Evolutionary conservation across 1,140 invertebrate genomes (phyloP).

Genomic region (Drosophila busckii): DNA sequence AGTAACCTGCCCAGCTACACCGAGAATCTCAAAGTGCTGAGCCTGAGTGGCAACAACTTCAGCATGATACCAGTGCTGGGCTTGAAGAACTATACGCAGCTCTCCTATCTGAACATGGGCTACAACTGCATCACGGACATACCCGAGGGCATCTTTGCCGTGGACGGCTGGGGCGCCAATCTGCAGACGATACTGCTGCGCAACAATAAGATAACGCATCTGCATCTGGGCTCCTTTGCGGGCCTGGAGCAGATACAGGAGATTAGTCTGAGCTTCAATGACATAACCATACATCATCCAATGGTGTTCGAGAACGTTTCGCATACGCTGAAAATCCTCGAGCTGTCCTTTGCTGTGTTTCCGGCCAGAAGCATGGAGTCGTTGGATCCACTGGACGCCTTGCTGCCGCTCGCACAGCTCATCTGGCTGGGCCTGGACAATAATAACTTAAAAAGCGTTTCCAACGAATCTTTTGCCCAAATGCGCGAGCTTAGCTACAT

Average conservation of each 20-base stretch:
- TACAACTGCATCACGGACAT: slow-evolving; percentile 91
- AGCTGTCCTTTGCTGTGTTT: slow-evolving; percentile 90
- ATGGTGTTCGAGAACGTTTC: slow-evolving; percentile 87
- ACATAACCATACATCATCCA: slow-evolving; percentile 87
- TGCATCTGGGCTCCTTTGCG: slow-evolving; percentile 87
- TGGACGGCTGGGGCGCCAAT: slow-evolving; percentile 86
- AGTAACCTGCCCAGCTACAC: slow-evolving; percentile 78
- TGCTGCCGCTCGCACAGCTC: slow-evolving; percentile 85
- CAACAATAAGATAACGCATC: slow-evolving; percentile 89
- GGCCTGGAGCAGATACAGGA: slow-evolving; percentile 87
- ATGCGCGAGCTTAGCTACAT: slow-evolving; percentile 88
- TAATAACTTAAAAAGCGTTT: slow-evolving; percentile 88
- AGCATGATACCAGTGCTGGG: slow-evolving; percentile 84
- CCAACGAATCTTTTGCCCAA: slow-evolving; percentile 81
- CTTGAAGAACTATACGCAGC: slow-evolving; percentile 83
- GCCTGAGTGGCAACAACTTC: slow-evolving; percentile 89
- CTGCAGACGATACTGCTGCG: slow-evolving; percentile 90
- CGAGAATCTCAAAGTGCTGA: slow-evolving; percentile 86
- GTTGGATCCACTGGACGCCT: slow-evolving; percentile 85
- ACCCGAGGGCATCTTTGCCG: slow-evolving; percentile 84
- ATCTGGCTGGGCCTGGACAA: slow-evolving; percentile 93
- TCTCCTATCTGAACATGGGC: slow-evolving; percentile 91
- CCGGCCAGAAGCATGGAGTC: slow-evolving; percentile 82
- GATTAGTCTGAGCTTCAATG: slow-evolving; percentile 93
- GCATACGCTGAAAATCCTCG: slow-evolving; percentile 87